These are phyloP conservation scores for Danio rerio DNA, from an alignment of 2,113 vertebrate species.

Conservation along the genomic window GRCz12tu NC_133176.1:24958501-24959000, in stretches of 20 bases:
- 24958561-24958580: conserved; percentile 56
- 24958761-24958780: conserved; percentile 57
- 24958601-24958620: not conserved
- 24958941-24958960: conserved; percentile 15
- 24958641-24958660: conserved; percentile 36
- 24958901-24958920: conserved; percentile 74
- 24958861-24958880: conserved; percentile 93
- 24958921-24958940: conserved; percentile 36
- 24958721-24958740: conserved; percentile 39
- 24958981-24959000: not conserved
- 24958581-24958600: not conserved
- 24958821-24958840: not conserved
- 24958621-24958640: conserved; percentile 12
- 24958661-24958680: conserved; percentile 67
- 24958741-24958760: conserved; percentile 26
- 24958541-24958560: conserved; percentile 62
- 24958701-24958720: conserved; percentile 57
- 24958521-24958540: conserved; percentile 50
- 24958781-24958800: conserved; percentile 30
- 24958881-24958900: conserved; percentile 83
- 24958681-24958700: conserved; percentile 75
- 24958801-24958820: not conserved
- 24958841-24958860: conserved; percentile 62
- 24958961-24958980: not conserved
- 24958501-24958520: conserved; percentile 19